phyloP scores from a whole-genome alignment of 1,140 invertebrate genomes.

The Wiebesia pumilae region DNA sequence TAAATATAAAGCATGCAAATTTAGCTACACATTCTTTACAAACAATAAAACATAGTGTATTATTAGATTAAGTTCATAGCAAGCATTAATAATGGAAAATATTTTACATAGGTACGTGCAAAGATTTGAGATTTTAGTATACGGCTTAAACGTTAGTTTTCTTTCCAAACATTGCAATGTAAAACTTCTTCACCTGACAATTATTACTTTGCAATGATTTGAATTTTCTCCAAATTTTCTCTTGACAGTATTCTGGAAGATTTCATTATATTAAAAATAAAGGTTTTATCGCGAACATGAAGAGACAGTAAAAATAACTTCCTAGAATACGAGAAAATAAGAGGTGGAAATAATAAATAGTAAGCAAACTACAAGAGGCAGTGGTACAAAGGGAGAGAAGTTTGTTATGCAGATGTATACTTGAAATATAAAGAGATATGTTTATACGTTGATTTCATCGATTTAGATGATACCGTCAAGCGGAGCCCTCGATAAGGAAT shows the following conservation, averaged over 20 bases:
- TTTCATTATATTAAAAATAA: background rate
- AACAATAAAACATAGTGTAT: conserved; percentile 17
- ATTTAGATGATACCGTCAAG: background rate
- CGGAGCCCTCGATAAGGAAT: background rate
- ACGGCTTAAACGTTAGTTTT: background rate
- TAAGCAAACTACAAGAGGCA: background rate
- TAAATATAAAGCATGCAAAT: conserved; percentile 27
- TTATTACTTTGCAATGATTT: conserved; percentile 20
- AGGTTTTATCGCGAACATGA: background rate
- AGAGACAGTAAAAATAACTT: background rate
- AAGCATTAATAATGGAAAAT: conserved; percentile 35
- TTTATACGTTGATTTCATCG: background rate
- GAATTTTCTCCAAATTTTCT: background rate
- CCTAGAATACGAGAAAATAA: conserved; percentile 22
- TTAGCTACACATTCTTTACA: conserved; percentile 42
- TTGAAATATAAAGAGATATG: background rate
- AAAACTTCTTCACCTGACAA: background rate
- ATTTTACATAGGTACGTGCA: conserved; percentile 24
- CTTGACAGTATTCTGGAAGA: background rate
- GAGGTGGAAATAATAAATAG: conserved; percentile 1
- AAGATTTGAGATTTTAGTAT: conserved; percentile 22
- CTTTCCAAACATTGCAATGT: conserved; percentile 6
- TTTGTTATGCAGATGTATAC: background rate
- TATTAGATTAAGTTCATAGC: background rate
- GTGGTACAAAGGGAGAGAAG: background rate